Percentiles rank a stretch among this genome's conserved stretches.
Evolutionary conservation across 92 coral and sea anemone genomes (phyloP).

Genomic region (Isaurus tuberculatus): DNA sequence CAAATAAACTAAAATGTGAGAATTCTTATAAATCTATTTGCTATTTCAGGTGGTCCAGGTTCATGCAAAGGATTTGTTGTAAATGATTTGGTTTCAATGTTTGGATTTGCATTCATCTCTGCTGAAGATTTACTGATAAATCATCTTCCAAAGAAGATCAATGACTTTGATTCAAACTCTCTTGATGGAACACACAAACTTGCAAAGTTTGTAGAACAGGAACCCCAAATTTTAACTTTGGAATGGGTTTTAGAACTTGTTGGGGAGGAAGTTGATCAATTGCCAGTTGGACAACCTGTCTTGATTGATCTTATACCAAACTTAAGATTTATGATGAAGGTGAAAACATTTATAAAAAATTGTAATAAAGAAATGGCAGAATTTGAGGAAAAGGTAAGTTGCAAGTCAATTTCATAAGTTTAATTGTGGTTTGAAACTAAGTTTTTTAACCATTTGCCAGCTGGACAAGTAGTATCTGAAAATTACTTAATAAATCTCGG

Average conservation of each 20-base stretch:
- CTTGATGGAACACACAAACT: conserved; percentile 70
- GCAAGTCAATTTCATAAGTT: background rate
- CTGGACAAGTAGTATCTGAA: no score
- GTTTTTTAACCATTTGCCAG: no score
- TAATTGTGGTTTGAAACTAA: no score
- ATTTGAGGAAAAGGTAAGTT: conserved; percentile 79
- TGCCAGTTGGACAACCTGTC: conserved; percentile 66
- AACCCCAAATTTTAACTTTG: conserved; percentile 68
- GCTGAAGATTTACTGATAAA: conserved; percentile 82
- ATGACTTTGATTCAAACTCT: conserved; percentile 57
- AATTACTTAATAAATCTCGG: no score
- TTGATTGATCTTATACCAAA: conserved; percentile 86
- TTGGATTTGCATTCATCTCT: conserved; percentile 84
- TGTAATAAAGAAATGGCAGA: conserved; percentile 83
- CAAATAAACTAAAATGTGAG: no score
- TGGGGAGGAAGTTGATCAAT: conserved; percentile 67
- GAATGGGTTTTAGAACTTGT: conserved; percentile 78
- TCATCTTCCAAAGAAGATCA: conserved; percentile 65
- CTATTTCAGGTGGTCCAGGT: conserved; percentile 90
- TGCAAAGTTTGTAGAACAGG: conserved; percentile 58
- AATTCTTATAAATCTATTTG: no score
- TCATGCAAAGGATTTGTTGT: conserved; percentile 84
- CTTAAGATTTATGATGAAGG: conserved; percentile 80
- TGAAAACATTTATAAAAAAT: conserved; percentile 74
- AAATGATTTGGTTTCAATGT: conserved; percentile 80